Evolutionary conservation across 2,113 vertebrate genomes (phyloP).

Genomic region (Apistogramma diplotaenia): DNA sequence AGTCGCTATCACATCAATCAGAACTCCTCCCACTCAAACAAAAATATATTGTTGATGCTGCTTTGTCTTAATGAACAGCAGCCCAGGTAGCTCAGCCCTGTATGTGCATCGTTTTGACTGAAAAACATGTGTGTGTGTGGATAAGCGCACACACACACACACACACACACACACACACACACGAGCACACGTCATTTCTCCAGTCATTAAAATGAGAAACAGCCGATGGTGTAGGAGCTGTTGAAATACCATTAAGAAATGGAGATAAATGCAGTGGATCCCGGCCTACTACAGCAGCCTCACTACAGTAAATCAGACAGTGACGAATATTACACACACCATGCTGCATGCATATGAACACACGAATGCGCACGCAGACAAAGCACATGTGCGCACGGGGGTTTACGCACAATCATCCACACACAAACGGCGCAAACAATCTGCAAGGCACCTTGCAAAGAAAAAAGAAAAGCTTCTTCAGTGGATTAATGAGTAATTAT

Average conservation of each 20-base stretch:
- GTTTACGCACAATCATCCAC: conserved; percentile 4
- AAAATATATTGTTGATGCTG: conserved; percentile 47
- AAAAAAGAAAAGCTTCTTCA: not conserved
- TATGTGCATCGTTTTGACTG: conserved; percentile 8
- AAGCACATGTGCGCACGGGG: not conserved
- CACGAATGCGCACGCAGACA: conserved; percentile 25
- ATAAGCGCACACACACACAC: not conserved
- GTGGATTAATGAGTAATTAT: conserved; percentile 71
- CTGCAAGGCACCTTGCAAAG: conserved; percentile 32
- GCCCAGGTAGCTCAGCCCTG: conserved; percentile 26
- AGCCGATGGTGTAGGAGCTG: conserved; percentile 73
- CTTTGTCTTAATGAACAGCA: conserved; percentile 47
- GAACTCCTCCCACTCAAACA: conserved; percentile 37
- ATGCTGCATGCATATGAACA: conserved; percentile 35
- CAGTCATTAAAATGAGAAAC: conserved; percentile 82
- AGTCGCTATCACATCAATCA: conserved; percentile 59
- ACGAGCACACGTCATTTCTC: conserved; percentile 60
- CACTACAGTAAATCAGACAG: conserved; percentile 78
- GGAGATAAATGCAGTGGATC: conserved; percentile 80
- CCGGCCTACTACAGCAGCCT: conserved; percentile 59
- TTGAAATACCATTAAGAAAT: conserved; percentile 84
- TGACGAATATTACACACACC: conserved; percentile 71
- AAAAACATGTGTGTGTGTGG: not conserved
- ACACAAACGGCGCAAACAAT: conserved; percentile 39
- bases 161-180: conserved; percentile 1